phyloP scores from a whole-genome alignment of 2,113 vertebrate genomes.

The Crotalus tigris region DNA sequence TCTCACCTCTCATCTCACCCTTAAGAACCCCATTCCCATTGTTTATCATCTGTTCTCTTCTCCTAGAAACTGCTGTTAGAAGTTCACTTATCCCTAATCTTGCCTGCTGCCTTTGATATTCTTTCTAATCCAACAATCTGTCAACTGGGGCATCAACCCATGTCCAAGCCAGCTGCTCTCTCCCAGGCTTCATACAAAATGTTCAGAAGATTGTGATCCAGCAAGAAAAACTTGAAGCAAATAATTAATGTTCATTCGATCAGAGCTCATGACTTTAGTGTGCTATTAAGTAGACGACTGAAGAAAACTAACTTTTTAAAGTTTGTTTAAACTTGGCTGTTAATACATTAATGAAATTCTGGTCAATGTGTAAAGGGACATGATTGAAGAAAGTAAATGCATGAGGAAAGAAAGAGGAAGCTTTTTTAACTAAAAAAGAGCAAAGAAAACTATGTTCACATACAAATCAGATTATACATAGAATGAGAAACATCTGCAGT shows the following conservation, averaged over 20 bases:
- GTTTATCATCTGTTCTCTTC: slow-evolving; percentile 76
- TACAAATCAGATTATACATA: slow-evolving; percentile 18
- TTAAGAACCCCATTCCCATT: slow-evolving; percentile 62
- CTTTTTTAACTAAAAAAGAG: slow-evolving; percentile 32
- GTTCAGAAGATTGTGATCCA: slow-evolving; percentile 62
- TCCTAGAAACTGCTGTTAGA: slow-evolving; percentile 73
- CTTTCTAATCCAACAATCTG: slow-evolving; percentile 76
- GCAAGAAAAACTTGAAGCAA: slow-evolving; percentile 57
- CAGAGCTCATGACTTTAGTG: slow-evolving; percentile 52
- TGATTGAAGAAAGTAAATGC: not conserved
- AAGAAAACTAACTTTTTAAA: slow-evolving; percentile 55
- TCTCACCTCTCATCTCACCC: slow-evolving; percentile 69
- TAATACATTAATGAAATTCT: slow-evolving; percentile 57
- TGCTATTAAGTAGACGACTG: slow-evolving; percentile 50
- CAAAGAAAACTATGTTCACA: slow-evolving; percentile 36
- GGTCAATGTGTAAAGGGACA: slow-evolving; percentile 52
- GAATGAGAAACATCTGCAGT: not conserved
- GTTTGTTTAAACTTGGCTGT: slow-evolving; percentile 61
- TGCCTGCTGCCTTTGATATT: slow-evolving; percentile 72
- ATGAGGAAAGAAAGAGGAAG: not conserved
- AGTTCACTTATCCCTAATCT: slow-evolving; percentile 74
- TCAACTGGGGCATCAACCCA: slow-evolving; percentile 72
- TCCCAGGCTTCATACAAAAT: slow-evolving; percentile 60
- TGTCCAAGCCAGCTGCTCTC: slow-evolving; percentile 74
- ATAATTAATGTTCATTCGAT: slow-evolving; percentile 70